A percentile compares a stretch with the other conserved stretches of the same genome.
Evolutionary conservation across 2,888 invertebrate genomes (phyloP).

Genomic region (Hirudinaria manillensis): DNA sequence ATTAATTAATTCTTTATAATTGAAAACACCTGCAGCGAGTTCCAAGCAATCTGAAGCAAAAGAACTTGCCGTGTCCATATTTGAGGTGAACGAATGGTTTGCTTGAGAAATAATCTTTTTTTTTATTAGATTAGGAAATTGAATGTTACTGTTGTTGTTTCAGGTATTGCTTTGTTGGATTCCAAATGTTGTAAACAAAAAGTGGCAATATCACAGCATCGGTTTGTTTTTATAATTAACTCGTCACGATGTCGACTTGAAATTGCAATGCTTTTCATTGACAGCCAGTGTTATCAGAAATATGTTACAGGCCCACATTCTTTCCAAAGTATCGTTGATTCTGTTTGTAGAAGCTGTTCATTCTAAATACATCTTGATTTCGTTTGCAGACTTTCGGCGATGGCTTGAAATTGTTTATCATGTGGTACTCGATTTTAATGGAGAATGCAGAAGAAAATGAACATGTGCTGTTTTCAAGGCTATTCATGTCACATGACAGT

Average conservation of each 20-base stretch:
- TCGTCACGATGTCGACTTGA: not conserved
- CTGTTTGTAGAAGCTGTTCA: too few relatives aligned
- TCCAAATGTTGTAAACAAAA: constrained; percentile 20
- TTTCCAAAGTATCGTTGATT: constrained; percentile 10
- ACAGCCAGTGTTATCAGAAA: constrained; percentile 7
- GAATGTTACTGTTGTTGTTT: not conserved
- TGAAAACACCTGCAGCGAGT: not conserved
- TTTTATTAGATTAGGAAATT: not conserved
- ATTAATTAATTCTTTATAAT: too few relatives aligned
- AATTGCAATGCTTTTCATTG: not conserved
- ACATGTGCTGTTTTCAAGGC: not conserved
- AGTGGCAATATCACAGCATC: constrained; percentile 28
- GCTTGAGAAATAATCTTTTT: not conserved
- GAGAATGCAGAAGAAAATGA: constrained; percentile 15
- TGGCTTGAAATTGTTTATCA: constrained; percentile 20
- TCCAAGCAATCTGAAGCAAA: not conserved
- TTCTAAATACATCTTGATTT: not conserved
- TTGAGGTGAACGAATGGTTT: not conserved
- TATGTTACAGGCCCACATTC: not conserved
- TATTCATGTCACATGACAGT: too few relatives aligned
- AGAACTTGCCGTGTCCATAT: not conserved
- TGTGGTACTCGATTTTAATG: constrained; percentile 29
- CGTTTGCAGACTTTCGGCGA: constrained; percentile 20
- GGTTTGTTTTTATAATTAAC: not conserved
- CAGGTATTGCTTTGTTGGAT: constrained; percentile 21